phyloP scores from a whole-genome alignment of 2,888 invertebrate species.

The Pecten maximus region DNA sequence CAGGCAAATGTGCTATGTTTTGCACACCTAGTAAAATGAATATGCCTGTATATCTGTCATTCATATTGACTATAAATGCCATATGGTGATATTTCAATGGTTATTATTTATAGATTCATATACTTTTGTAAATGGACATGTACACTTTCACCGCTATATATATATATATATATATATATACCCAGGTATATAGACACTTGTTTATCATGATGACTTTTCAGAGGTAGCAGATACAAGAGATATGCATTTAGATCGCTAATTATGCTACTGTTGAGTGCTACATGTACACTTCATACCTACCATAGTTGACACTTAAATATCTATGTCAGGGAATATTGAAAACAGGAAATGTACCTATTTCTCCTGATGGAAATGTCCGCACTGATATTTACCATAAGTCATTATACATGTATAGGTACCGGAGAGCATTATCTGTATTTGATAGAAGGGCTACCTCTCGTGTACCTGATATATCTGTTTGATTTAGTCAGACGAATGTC shows the following conservation, averaged over 20 bases:
- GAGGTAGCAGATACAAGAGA: no score
- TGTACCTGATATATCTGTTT: not conserved
- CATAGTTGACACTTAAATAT: not conserved
- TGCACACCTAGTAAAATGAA: no score
- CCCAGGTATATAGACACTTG: no score
- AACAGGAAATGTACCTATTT: not conserved
- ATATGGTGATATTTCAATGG: no score
- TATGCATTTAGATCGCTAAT: not conserved
- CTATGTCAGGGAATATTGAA: not conserved
- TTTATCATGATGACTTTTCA: no score
- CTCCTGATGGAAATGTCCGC: not conserved
- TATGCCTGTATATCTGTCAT: no score
- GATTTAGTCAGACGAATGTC: not conserved
- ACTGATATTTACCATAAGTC: not conserved
- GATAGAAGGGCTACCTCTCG: not conserved
- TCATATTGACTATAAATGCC: no score
- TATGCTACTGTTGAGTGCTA: not conserved
- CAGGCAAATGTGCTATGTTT: no score
- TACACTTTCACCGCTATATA: no score
- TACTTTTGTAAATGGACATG: no score
- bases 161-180: no score
- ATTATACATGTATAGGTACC: not conserved
- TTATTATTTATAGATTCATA: no score
- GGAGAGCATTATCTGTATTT: not conserved
- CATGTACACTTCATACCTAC: not conserved